phyloP scores from a whole-genome alignment of 1,140 invertebrate genomes.

The Ceratina japonica region DNA sequence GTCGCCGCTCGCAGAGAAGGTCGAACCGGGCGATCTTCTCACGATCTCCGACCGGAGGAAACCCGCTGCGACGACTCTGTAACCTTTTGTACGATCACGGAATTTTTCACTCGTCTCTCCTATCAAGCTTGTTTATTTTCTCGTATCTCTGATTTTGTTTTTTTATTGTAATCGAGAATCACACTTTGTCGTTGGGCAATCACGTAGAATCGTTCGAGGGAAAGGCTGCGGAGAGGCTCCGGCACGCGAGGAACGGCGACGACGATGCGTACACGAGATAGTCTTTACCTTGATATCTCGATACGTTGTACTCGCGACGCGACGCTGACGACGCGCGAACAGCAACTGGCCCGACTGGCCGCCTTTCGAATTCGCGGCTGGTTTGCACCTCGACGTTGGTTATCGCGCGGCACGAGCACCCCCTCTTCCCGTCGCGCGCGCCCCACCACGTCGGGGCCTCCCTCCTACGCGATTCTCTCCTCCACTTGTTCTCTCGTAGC shows the following conservation, averaged over 20 bases:
- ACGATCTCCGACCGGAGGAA: background rate
- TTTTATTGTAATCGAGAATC: background rate
- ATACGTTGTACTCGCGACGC: slow-evolving; percentile 46
- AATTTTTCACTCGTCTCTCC: slow-evolving; percentile 10
- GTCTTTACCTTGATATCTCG: slow-evolving; percentile 41
- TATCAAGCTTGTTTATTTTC: background rate
- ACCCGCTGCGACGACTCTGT: background rate
- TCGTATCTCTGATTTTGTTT: background rate
- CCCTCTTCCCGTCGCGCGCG: slow-evolving; percentile 28
- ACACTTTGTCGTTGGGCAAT: background rate
- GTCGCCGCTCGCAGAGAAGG: slow-evolving; percentile 8
- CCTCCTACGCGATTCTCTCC: background rate
- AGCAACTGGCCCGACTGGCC: slow-evolving; percentile 76
- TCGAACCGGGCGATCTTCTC: background rate
- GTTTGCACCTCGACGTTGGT: slow-evolving; percentile 76
- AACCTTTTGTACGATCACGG: slow-evolving; percentile 32
- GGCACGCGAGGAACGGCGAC: background rate
- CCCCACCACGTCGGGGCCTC: slow-evolving; percentile 9
- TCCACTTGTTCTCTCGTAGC: slow-evolving; percentile 12
- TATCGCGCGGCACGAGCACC: slow-evolving; percentile 68
- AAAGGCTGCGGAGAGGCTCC: background rate
- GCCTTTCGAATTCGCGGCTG: slow-evolving; percentile 77
- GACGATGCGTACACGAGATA: background rate
- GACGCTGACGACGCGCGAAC: slow-evolving; percentile 72
- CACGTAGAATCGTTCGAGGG: slow-evolving; percentile 5